Conservation (phyloP, 2,113 vertebrate species). For the Diadophis punctatus region DNA sequence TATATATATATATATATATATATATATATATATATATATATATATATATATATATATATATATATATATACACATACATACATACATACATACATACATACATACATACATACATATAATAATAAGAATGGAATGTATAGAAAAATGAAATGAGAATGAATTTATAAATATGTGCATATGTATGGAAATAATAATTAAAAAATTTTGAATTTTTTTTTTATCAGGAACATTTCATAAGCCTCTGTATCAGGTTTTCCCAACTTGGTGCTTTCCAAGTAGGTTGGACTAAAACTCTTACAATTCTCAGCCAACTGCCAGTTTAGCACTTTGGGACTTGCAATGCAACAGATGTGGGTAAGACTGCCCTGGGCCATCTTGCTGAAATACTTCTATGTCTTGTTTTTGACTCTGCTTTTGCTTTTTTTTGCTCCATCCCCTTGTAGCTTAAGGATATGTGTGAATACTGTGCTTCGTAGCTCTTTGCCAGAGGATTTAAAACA, state of each 20-base stretch:
- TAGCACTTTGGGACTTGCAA: background rate
- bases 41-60: no score
- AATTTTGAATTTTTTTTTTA: no score
- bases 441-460: background rate
- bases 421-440: constrained; percentile 15
- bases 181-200: no score
- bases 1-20: no score
- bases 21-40: no score
- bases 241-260: background rate
- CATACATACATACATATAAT: no score
- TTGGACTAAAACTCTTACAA: background rate
- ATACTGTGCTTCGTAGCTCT: constrained; percentile 41
- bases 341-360: background rate
- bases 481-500: constrained; percentile 15
- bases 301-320: background rate
- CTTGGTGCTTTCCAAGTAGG: background rate
- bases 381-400: constrained; percentile 22
- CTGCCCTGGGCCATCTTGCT: fast-evolving
- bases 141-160: no score
- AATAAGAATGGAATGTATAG: no score
- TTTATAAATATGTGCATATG: no score
- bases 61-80: no score
- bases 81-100: no score
- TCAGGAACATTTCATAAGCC: background rate
- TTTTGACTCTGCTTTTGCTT: constrained; percentile 25